These are phyloP conservation scores for Allolobophora icterica DNA, from an alignment of 2,888 invertebrate genomes.

Conservation along the genomic window DNA sequence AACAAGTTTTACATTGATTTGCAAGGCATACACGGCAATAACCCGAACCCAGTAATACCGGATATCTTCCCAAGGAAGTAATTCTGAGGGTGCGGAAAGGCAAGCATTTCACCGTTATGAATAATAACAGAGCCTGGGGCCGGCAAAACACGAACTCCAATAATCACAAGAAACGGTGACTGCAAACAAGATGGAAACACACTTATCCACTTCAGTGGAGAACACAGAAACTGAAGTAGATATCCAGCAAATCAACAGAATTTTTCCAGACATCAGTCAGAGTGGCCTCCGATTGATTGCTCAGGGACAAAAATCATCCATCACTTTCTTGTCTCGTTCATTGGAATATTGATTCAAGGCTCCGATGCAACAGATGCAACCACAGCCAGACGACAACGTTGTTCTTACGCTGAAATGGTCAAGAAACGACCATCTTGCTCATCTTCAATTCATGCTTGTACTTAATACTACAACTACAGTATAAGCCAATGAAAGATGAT, in stretches of 20 bases:
- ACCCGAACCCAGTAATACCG: background rate
- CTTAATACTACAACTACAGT: no score
- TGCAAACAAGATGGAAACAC: constrained; percentile 11
- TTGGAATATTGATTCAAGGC: background rate
- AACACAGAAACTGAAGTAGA: background rate
- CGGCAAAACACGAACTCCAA: background rate
- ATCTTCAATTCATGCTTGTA: background rate
- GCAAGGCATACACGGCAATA: background rate
- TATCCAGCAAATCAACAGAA: background rate
- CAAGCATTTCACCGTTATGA: background rate
- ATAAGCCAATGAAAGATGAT: no score
- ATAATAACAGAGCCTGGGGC: background rate
- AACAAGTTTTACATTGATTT: no score
- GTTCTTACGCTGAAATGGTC: background rate
- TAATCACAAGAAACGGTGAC: constrained; percentile 10
- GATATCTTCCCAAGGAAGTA: background rate
- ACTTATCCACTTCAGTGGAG: background rate
- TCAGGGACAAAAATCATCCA: background rate
- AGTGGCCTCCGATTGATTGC: background rate
- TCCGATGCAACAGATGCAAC: background rate
- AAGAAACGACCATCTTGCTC: constrained; percentile 11
- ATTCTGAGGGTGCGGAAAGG: background rate
- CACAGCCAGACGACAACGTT: background rate
- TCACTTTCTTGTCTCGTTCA: background rate
- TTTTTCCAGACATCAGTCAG: background rate